phyloP scores from a whole-genome alignment of 2,888 invertebrate genomes.

The Arrhopalites spinosus region DNA sequence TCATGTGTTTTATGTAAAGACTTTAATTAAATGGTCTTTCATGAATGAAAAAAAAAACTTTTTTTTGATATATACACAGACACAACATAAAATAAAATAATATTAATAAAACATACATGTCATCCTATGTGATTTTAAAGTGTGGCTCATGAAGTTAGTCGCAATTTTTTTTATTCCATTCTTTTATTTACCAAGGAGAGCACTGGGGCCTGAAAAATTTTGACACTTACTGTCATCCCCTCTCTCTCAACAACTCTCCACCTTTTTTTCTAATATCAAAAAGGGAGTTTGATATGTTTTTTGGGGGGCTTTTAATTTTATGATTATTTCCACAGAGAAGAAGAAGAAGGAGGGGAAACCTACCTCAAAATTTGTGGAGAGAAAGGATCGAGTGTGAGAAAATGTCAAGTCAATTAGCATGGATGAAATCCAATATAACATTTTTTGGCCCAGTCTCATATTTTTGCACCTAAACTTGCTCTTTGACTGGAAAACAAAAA shows the following conservation, averaged over 20 bases:
- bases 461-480: too few species aligned
- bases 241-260: not conserved
- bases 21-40: too few species aligned
- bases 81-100: too few species aligned
- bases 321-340: not conserved
- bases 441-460: not conserved
- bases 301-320: too few species aligned
- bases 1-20: too few species aligned
- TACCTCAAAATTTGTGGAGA: not conserved
- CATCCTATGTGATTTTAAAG: too few species aligned
- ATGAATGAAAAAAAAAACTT: too few species aligned
- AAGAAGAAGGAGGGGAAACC: not conserved
- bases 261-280: too few species aligned
- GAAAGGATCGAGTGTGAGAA: not conserved
- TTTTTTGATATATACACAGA: too few species aligned
- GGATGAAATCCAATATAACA: conserved; percentile 9
- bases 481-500: too few species aligned
- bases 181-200: not conserved
- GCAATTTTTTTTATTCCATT: not conserved
- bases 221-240: not conserved
- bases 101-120: too few species aligned
- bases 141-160: not conserved
- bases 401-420: conserved; percentile 3
- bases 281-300: too few species aligned
- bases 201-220: not conserved